Base-by-base conservation (phyloP, 2,888 invertebrate species). In the Apeira syringaria region DNA sequence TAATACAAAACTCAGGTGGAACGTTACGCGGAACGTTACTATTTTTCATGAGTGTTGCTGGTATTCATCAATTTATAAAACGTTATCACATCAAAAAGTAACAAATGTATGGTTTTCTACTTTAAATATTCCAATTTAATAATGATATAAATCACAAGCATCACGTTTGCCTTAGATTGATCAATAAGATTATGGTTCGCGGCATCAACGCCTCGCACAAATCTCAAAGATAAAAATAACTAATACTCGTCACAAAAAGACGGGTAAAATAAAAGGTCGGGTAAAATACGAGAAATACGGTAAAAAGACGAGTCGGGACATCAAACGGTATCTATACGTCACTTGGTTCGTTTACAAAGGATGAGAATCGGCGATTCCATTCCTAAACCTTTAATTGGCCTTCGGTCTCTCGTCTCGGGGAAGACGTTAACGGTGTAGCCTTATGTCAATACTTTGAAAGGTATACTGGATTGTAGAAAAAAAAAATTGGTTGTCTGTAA, bases 321-420 rank as follows among this genome's bases (percentile, higher is more conserved):
- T 77, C 74, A 78, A 80, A 78, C 64, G 43, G 47, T 48, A 49
- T 29, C 68, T 65, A 73, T 26, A 75, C 72, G 78, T 79, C 81
- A 80, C 80, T 75, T 80, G 68, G 73, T 62, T 57, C 74, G 71
- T 77, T 76, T 68, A 80, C 68, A 73, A 38, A 43, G 44, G 39
- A 40, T 39, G 39, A 34, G 35, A 43, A 28, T 36, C 68, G 73
- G 56, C 65, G 80, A 84, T 78, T 88, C 83, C 79, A 84, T 84
- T 80, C 76, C 68, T 75, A 83, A 83, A 81, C 74, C 79, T 76
- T 83, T 87, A 87, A 88, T 87, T 87, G 84, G 80, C 75, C 68
- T 66, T 74, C 68, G 64, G 64, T 61, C 40, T 64, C 61, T 37
- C 46, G 26, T 62, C 61, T 65, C 61, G 56, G 52, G 48, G 50